Evolutionary conservation across 2,888 invertebrate species (phyloP).

Genomic region (Lydus trimaculatus): DNA sequence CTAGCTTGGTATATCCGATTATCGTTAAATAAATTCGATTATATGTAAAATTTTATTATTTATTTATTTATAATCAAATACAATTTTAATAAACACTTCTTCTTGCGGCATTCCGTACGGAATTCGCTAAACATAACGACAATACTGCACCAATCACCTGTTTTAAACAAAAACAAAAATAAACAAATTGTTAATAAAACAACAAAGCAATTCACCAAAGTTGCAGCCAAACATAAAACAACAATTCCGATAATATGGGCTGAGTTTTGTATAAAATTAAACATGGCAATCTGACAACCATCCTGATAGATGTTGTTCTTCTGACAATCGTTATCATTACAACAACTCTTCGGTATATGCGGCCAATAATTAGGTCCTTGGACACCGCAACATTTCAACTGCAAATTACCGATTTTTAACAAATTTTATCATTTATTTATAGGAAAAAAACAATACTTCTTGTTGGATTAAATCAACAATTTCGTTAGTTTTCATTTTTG

Average conservation of each 20-base stretch:
- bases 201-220: constrained; percentile 28
- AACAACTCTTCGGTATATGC: neutral
- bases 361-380: constrained; percentile 23
- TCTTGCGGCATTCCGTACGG: neutral
- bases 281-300: constrained; percentile 29
- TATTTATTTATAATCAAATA: neutral
- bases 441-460: no score
- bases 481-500: constrained; percentile 53
- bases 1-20: constrained; percentile 25
- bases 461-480: constrained; percentile 70
- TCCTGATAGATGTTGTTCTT: neutral
- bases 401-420: constrained; percentile 14
- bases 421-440: neutral
- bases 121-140: neutral
- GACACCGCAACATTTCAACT: constrained; percentile 39
- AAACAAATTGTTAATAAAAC: neutral
- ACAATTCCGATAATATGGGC: constrained; percentile 35
- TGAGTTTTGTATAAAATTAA: constrained; percentile 29
- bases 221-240: constrained; percentile 32
- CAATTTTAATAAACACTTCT: neutral
- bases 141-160: neutral
- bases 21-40: constrained; percentile 20
- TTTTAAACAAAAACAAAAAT: neutral
- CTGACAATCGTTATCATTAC: constrained; percentile 15
- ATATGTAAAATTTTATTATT: constrained; percentile 2